Base-by-base conservation (phyloP, 2,113 vertebrate species). In the Riparia riparia region DNA sequence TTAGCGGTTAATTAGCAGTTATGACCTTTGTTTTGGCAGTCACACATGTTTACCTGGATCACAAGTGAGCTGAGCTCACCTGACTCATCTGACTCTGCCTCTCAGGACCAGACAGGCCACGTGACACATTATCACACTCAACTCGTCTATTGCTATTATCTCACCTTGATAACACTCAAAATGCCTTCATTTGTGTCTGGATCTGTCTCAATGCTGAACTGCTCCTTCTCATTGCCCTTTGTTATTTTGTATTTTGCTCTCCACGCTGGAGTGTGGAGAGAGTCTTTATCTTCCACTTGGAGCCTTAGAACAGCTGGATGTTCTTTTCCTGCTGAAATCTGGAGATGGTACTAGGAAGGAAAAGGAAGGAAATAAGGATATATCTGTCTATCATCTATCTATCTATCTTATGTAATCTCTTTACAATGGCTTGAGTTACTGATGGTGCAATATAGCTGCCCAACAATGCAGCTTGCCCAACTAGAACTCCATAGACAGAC, bases 131-230 rank as follows among this genome's bases (percentile, higher is more conserved):
- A 47, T 8, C 26, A 13, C 0, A 0, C 34, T 66, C 60, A 20
- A 19, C 31, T 76, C 11, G 14, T 8, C 8, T n/a, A 4, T 3
- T 58, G 16, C 24, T n/a, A 5, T 15, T 22, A 12, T 29, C 15
- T 87, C 42, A 87, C 84, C 84, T 70, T 70, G n/a, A 39, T 17
- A 41, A 79, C 42, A 9, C 49, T 79, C 56, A 87, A 17, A 79
- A 87, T 63, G 65, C 84, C 84, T 70, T 87, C 84, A 20, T 87
- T 87, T 7, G 84, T 87, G 65, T 17, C 65, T 47, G 84, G 74
- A 41, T 87, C 73, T 20, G 65, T 63, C 29, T 47, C 41, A 6
- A 87, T 79, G 65, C 19, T 24, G 29, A 87, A 87, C 13, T 87
- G 56, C 17, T 54, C 49, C 49, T 47, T n/a, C 65, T 87, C 84